Evolutionary conservation across 2,113 vertebrate species (phyloP), one percentile per base, ranked within the genome.

Genomic region (Chrysemys picta): DNA sequence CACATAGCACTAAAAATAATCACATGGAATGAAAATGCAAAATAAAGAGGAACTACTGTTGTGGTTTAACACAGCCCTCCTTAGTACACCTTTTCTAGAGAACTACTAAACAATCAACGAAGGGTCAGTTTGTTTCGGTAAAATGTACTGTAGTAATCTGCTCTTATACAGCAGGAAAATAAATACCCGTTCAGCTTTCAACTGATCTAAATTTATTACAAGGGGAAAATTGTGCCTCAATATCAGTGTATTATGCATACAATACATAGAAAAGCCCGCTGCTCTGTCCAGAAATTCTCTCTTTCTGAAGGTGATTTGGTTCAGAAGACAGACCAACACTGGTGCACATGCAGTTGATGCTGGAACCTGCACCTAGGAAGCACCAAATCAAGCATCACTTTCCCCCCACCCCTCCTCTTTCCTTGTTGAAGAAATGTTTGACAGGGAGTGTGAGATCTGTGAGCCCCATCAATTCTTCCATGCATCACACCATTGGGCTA

Each of bases 71-170:
- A 94, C 78, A 80, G 87, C 86, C 81, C 93, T 94, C 93, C 84
- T 94, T 80, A 85, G 91, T 93, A 94, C 80, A 94, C 89, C 96
- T 94, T 94, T 95, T 84, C 95, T 90, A 92, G 92, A 91, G 96
- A 96, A 96, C 50, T 84, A 94, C 91, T 90, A 91, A 97, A 95
- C 94, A 96, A 97, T 95, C 95, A 96, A 87, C 90, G 94, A 87
- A 95, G 87, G 89, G 92, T 95, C 91, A 85, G 86, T 96, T 95
- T 96, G 88, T 96, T 97, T 96, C 96, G 93, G 93, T 92, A 96
- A 97, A 97, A 97, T 97, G 95, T 97, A 97, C 93, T 87, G 94
- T 82, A 95, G 91, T 93, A 97, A 97, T 97, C 93, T 95, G 89
- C 92, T 97, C 87, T 91, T 95, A 93, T 96, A 91, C 95, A 96